Base-by-base conservation (phyloP, 2,797 vertebrate genomes). In the Phataginus tetradactyla region DNA sequence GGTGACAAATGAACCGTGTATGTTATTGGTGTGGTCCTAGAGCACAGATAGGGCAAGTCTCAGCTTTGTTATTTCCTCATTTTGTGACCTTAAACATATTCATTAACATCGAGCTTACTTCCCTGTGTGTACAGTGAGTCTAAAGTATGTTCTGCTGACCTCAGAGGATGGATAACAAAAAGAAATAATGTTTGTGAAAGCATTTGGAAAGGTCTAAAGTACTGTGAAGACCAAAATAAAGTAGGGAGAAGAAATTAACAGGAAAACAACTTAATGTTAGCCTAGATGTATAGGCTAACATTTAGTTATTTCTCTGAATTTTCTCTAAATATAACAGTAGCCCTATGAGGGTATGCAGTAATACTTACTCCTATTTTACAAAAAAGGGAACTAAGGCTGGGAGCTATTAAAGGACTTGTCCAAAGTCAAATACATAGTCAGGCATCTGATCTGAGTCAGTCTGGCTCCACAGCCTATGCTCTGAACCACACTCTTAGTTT, bases 41-140 rank as follows among this genome's bases (percentile, higher is more conserved):
- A 63, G 69, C 45, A 14, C 5, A 18, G 7, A 17, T 32, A n/a
- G 32, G 55, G 49, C 45, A 14, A 7, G 49, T n/a, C 27, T 37
- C 0, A 0, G 3, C 61, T 83, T 20, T 45, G 32, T 37, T 64
- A 1, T 34, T 25, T 61, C 53, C 83, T 55, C 9, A 0, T 34
- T 39, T n/a, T 34, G 25, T 81, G 71, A n/a, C 55, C 23, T 80
- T 42, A 37, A 85, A 39, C 42, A 4, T 34, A 12, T 55, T 39
- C 10, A 1, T 83, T 64, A 57, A 20, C 15, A 0, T 9, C 20
- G 63, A 71, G 4, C 53, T 77, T 3, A 34, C 39, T 68, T 45
- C 49, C 7, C 29, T 34, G 7, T 8, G n/a, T 27, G 27, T 74
- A 4, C 53, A 27, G 0, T 27, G 64, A 45, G 14, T 61, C 51